These are phyloP conservation scores for Misgurnus anguillicaudatus DNA, from an alignment of 2,113 vertebrate genomes.

Conservation along the genomic window DNA sequence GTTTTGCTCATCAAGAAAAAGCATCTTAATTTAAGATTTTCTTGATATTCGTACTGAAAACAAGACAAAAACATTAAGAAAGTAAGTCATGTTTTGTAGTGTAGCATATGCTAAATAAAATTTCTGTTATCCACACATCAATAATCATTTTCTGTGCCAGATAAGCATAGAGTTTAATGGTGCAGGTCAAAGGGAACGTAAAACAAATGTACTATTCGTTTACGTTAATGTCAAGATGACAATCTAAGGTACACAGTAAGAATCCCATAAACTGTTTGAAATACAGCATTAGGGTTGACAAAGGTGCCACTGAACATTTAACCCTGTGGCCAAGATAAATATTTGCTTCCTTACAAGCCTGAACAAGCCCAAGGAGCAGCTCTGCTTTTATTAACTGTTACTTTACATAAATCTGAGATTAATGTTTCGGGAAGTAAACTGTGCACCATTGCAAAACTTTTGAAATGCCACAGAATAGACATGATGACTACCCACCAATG, in stretches of 20 bases:
- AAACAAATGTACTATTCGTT: not conserved
- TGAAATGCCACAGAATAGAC: too few species aligned
- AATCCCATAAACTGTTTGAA: not conserved
- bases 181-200: not conserved
- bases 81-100: too few species aligned
- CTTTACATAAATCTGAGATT: constrained; percentile 37
- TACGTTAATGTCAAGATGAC: not conserved
- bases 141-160: too few species aligned
- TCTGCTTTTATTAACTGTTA: constrained; percentile 13
- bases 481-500: not conserved
- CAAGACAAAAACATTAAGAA: too few species aligned
- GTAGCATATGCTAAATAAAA: too few species aligned
- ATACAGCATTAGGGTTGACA: not conserved
- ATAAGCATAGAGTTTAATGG: too few species aligned
- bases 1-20: too few species aligned
- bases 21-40: too few species aligned
- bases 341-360: constrained; percentile 37
- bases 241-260: not conserved
- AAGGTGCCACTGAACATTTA: not conserved
- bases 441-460: too few species aligned
- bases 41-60: too few species aligned
- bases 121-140: too few species aligned
- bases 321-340: constrained; percentile 9
- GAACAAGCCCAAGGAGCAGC: constrained; percentile 39
- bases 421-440: constrained; percentile 7